Evolutionary conservation across 2,113 vertebrate genomes (phyloP).

Genomic region (Petaurus breviceps): DNA sequence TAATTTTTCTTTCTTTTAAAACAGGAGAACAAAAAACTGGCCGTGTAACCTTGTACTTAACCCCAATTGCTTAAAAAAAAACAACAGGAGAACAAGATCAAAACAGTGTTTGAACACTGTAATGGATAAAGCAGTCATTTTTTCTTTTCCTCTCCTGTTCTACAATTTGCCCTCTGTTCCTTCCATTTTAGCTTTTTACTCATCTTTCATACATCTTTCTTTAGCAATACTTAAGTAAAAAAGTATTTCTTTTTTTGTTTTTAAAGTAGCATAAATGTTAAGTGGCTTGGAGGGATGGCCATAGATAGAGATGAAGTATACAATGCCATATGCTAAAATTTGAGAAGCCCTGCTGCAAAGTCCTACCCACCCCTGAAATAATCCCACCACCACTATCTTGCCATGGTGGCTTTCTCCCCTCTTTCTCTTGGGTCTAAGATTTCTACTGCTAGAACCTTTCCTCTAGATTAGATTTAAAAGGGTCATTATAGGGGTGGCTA

Average conservation of each 20-base stretch:
- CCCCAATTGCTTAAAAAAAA: too few species aligned
- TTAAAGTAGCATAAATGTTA: neutral
- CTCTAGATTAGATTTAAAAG: neutral
- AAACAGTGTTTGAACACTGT: neutral
- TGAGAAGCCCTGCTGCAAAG: neutral
- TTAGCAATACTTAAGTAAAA: neutral
- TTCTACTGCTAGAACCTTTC: neutral
- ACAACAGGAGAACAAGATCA: too few species aligned
- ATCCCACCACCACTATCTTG: neutral
- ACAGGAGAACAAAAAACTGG: neutral
- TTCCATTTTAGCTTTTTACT: neutral
- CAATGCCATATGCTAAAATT: too few species aligned
- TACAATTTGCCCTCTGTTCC: neutral
- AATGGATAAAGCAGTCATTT: neutral
- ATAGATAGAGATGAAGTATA: too few species aligned
- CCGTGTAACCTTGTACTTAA: too few species aligned
- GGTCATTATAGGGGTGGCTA: neutral
- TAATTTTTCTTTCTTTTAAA: constrained; percentile 65
- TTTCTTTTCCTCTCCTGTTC: neutral
- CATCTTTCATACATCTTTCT: neutral
- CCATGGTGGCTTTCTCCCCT: neutral
- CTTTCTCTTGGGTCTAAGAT: neutral
- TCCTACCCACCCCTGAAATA: neutral
- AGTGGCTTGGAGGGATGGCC: neutral
- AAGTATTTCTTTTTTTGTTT: neutral